Percentiles rank a stretch among this genome's conserved stretches.
Conservation (phyloP, 1,140 invertebrate species). For the Drosophila subpulchrella region DNA sequence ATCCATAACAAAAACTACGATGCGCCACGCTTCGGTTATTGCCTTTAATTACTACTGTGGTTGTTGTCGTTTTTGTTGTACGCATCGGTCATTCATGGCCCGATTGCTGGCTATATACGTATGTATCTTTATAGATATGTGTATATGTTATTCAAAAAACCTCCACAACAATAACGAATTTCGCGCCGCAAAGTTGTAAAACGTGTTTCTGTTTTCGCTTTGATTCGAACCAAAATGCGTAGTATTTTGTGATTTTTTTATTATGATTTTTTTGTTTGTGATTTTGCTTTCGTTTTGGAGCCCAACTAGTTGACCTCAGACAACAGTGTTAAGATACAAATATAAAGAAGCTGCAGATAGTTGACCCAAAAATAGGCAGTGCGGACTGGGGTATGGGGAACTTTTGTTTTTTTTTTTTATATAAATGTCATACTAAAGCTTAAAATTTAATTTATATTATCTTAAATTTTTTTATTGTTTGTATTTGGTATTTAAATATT, state of each 20-base stretch:
- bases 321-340: conserved; percentile 53
- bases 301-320: conserved; percentile 68
- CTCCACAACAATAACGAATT: conserved; percentile 58
- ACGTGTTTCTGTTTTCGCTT: conserved; percentile 75
- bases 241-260: conserved; percentile 56
- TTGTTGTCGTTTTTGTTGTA: conserved; percentile 33
- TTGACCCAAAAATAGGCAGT: conserved; percentile 44
- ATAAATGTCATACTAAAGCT: too few relatives aligned
- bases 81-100: conserved; percentile 76
- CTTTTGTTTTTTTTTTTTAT: too few relatives aligned
- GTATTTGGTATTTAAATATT: too few relatives aligned
- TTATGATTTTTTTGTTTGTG: conserved; percentile 24
- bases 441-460: too few relatives aligned
- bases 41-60: conserved; percentile 75
- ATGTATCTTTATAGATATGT: conserved; percentile 12
- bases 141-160: conserved; percentile 59
- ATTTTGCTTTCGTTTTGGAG: conserved; percentile 64
- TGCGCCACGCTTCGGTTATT: conserved; percentile 79
- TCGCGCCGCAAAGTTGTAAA: conserved; percentile 76
- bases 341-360: conserved; percentile 29
- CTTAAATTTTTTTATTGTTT: too few relatives aligned
- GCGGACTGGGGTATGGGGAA: not conserved
- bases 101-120: conserved; percentile 40
- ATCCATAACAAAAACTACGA: conserved; percentile 66
- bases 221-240: conserved; percentile 66